Conservation (phyloP, 1,140 invertebrate species). For the Bombus consobrinus region DNA sequence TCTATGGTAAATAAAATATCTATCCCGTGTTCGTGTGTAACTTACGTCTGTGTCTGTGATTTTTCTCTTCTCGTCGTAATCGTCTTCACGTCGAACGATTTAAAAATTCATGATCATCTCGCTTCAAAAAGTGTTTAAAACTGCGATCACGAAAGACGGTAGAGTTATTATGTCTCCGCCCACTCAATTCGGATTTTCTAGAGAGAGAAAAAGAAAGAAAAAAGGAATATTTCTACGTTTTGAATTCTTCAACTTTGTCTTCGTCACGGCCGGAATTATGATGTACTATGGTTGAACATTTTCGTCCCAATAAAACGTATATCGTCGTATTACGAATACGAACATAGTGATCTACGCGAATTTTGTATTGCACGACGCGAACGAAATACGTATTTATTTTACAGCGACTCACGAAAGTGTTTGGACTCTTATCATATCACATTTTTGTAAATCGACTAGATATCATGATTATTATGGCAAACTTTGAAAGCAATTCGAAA, state of each 20-base stretch:
- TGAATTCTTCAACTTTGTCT: not conserved
- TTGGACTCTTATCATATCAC: not conserved
- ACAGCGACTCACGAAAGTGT: not conserved
- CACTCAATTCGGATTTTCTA: not conserved
- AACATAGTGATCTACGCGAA: not conserved
- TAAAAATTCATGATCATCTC: too few species aligned
- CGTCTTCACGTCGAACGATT: not conserved
- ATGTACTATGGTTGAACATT: not conserved
- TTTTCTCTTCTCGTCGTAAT: not conserved
- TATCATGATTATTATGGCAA: not conserved
- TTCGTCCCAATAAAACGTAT: too few species aligned
- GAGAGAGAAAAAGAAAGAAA: not conserved
- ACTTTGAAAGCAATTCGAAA: not conserved
- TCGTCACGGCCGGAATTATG: not conserved
- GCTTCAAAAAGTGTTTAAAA: not conserved
- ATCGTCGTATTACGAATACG: not conserved
- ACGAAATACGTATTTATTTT: not conserved
- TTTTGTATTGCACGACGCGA: not conserved
- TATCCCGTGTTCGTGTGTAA: not conserved
- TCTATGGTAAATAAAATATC: slow-evolving; percentile 15
- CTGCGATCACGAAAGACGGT: not conserved
- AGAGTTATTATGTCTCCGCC: not conserved
- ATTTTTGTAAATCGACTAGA: not conserved
- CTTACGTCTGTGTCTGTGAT: not conserved
- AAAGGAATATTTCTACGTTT: not conserved